Percentiles rank a stretch among this genome's conserved stretches.
These are phyloP conservation scores for Gymnorhina tibicen DNA, from an alignment of 2,113 vertebrate genomes.

Conservation along the genomic window DNA sequence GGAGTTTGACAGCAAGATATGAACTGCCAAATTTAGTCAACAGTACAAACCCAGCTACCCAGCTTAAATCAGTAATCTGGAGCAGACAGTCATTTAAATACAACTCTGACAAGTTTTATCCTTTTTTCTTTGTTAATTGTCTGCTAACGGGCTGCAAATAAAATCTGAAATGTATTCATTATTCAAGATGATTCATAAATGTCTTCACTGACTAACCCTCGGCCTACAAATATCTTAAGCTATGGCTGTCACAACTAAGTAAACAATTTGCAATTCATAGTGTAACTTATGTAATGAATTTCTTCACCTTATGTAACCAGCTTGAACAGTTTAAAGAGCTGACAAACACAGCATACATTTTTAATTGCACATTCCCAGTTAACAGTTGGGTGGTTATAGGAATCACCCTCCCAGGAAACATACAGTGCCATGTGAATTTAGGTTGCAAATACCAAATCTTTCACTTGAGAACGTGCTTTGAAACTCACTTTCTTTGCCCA, in stretches of 20 bases:
- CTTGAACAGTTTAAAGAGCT: constrained; percentile 10
- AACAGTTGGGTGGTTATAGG: constrained; percentile 1
- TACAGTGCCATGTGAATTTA: not conserved
- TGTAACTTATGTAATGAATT: constrained; percentile 19
- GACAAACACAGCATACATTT: constrained; percentile 34
- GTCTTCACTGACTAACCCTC: constrained; percentile 13
- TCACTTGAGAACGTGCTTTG: not conserved
- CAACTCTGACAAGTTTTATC: constrained; percentile 16
- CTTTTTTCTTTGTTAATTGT: constrained; percentile 34
- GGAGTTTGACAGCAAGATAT: not conserved
- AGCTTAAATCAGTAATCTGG: not conserved
- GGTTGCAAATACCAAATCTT: not conserved
- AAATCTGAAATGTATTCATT: constrained; percentile 35
- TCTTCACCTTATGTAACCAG: constrained; percentile 27
- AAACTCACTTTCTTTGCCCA: not conserved
- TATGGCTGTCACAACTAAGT: constrained; percentile 5
- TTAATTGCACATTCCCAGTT: not conserved
- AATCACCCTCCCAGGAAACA: constrained; percentile 3
- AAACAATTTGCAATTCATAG: constrained; percentile 37
- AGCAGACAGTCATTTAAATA: constrained; percentile 34
- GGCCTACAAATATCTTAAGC: constrained; percentile 37
- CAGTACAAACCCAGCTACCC: not conserved
- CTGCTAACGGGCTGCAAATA: constrained; percentile 14
- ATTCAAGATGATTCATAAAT: constrained; percentile 46
- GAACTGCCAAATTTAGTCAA: not conserved